phyloP scores from a whole-genome alignment of 2,797 vertebrate genomes.

The Eulemur albifrons region DNA sequence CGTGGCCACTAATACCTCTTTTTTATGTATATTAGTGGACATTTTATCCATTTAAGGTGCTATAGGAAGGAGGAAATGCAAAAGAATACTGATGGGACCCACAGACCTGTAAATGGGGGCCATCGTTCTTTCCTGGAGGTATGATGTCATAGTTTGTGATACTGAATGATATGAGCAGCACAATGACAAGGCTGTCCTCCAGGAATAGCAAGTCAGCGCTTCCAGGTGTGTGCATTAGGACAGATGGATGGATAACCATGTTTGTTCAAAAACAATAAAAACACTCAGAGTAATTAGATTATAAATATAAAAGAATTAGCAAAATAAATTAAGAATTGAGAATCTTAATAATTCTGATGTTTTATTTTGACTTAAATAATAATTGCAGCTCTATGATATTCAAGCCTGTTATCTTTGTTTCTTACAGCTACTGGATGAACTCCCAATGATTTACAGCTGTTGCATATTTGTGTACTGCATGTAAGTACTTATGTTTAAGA shows the following conservation, averaged over 20 bases:
- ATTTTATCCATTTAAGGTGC: neutral
- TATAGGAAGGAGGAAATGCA: neutral
- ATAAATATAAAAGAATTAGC: slow-evolving; percentile 26
- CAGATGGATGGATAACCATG: neutral
- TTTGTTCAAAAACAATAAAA: slow-evolving; percentile 19
- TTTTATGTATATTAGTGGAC: neutral
- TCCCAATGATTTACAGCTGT: slow-evolving; percentile 99
- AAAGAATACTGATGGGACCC: neutral
- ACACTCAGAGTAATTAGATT: neutral
- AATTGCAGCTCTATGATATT: slow-evolving; percentile 58
- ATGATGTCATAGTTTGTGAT: neutral
- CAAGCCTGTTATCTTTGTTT: slow-evolving; percentile 67
- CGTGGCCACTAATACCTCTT: neutral
- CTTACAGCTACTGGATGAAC: slow-evolving; percentile 95
- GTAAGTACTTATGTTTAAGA: slow-evolving; percentile 89
- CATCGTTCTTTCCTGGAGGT: slow-evolving; percentile 1
- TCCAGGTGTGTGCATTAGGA: neutral
- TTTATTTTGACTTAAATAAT: slow-evolving; percentile 44
- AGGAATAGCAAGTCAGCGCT: neutral
- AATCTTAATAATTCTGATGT: slow-evolving; percentile 22
- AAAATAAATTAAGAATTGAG: slow-evolving; percentile 29
- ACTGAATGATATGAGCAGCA: neutral
- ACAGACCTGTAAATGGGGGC: neutral
- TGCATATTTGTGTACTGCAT: slow-evolving; percentile 98
- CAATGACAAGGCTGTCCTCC: neutral